A percentile compares a stretch with the other conserved stretches of the same genome.
These are phyloP conservation scores for Tryphoninae sp. DNA, from an alignment of 2,888 invertebrate species.

Conservation along the genomic window DNA sequence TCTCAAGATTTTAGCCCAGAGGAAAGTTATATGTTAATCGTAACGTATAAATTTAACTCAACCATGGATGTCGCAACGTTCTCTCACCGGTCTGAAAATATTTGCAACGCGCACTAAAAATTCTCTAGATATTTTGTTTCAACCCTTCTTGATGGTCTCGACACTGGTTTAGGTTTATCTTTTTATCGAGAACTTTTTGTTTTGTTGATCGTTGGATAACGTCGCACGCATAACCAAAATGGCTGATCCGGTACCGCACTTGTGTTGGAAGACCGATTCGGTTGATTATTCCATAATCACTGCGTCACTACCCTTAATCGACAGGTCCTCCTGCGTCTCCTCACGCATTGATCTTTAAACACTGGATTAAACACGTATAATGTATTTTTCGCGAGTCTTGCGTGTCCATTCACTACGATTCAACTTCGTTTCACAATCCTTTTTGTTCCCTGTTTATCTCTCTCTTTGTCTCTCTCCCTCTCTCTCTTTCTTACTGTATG, in stretches of 20 bases:
- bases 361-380: slow-evolving; percentile 42
- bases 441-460: background rate
- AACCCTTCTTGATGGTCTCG: background rate
- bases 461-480: background rate
- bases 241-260: slow-evolving; percentile 28
- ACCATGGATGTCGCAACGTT: background rate
- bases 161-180: background rate
- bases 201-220: background rate
- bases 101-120: background rate
- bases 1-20: background rate
- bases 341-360: slow-evolving; percentile 14
- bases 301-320: slow-evolving; percentile 34
- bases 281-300: slow-evolving; percentile 33
- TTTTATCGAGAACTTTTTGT: background rate
- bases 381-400: background rate
- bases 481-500: background rate
- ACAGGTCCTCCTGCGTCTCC: background rate
- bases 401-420: slow-evolving; percentile 36
- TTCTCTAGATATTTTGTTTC: background rate
- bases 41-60: background rate
- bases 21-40: too few species aligned
- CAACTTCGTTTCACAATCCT: slow-evolving; percentile 5
- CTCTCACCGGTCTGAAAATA: background rate
- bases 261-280: slow-evolving; percentile 11
- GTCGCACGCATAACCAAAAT: slow-evolving; percentile 46